phyloP scores from a whole-genome alignment of 53 echinoderm and acorn worm species.

The Apostichopus leukothele region DNA sequence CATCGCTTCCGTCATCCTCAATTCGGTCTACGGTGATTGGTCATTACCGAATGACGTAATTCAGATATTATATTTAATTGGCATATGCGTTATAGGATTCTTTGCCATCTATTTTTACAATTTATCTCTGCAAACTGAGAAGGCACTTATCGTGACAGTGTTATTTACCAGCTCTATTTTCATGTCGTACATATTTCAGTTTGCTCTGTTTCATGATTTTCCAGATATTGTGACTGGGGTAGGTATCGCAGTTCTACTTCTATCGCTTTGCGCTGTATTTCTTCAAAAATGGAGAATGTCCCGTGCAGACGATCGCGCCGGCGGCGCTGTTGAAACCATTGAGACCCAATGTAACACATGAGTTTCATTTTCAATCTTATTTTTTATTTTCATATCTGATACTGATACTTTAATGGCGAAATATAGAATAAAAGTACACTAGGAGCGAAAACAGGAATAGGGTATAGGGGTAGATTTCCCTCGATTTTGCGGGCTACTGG shows the following conservation, averaged over 20 bases:
- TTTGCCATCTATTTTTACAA: neutral
- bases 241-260: neutral
- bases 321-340: no score
- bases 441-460: no score
- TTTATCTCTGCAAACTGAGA: neutral
- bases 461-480: no score
- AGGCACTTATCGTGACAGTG: neutral
- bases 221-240: constrained; percentile 10
- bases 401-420: no score
- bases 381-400: no score
- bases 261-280: neutral
- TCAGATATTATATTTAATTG: neutral
- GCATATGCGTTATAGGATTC: constrained; percentile 8
- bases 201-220: neutral
- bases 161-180: neutral
- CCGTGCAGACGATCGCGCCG: neutral
- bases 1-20: neutral
- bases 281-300: constrained; percentile 2
- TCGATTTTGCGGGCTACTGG: no score
- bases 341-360: no score
- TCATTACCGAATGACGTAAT: neutral
- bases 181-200: constrained; percentile 23
- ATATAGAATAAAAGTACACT: no score
- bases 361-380: no score
- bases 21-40: neutral